These are phyloP conservation scores for Eupeodes luniger DNA, from an alignment of 2,888 invertebrate genomes.

Conservation along the genomic window DNA sequence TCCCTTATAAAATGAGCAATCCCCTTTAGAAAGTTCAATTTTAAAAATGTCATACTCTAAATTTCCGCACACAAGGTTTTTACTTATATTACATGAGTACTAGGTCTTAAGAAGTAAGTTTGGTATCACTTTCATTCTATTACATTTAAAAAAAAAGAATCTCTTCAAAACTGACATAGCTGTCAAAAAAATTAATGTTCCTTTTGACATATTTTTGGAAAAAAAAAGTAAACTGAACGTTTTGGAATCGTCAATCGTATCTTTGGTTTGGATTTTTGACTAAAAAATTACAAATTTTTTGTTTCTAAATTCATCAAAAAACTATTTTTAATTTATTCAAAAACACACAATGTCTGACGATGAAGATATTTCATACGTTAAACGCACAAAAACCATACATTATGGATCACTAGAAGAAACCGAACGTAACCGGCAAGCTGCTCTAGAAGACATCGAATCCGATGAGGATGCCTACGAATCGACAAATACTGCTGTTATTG, in stretches of 20 bases:
- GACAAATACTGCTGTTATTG: neutral
- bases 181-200: neutral
- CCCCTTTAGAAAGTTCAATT: too few relatives aligned
- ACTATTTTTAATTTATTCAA: neutral
- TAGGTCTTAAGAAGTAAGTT: neutral
- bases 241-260: constrained; percentile 56
- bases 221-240: constrained; percentile 55
- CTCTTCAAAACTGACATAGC: constrained; percentile 18
- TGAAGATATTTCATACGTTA: constrained; percentile 88
- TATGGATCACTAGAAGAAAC: constrained; percentile 96
- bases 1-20: too few relatives aligned
- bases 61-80: too few relatives aligned
- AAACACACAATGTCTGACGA: constrained; percentile 90
- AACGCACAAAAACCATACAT: constrained; percentile 91
- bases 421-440: constrained; percentile 88
- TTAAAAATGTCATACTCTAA: too few relatives aligned
- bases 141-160: neutral
- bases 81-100: too few relatives aligned
- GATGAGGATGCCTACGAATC: constrained; percentile 87
- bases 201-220: constrained; percentile 21
- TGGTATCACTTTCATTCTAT: constrained; percentile 26
- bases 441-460: constrained; percentile 86
- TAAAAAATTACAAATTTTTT: constrained; percentile 24
- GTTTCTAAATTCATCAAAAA: constrained; percentile 11
- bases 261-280: constrained; percentile 36